Evolutionary conservation across 2,888 invertebrate genomes (phyloP), one percentile per base, ranked within the genome.

Genomic region (Tribolium freemani): DNA sequence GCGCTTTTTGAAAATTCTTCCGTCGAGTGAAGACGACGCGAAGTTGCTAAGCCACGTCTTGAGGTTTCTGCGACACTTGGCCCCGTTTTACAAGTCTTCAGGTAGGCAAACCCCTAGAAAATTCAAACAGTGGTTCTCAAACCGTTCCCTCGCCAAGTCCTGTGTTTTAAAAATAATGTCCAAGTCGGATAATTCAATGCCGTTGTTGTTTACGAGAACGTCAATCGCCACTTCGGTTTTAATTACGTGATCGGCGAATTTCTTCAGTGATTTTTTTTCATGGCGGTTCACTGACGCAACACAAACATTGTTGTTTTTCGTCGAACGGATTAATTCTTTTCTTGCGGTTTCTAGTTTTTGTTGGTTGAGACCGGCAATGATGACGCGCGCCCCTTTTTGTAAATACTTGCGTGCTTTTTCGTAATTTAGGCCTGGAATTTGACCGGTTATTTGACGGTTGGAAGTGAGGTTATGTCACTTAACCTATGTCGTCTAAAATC

Each of bases 21-120:
- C 93, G 0, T 90, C 92, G 0, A 91, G 90, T 56, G 86, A 89
- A 56, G 90, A 91, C 45, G 93, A 93, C 82, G 88, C 89, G 13
- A 84, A 88, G 11, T 84, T 93, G 26, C 88, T 93, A 56, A 86
- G 88, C 2, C 84, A 88, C 30, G 85, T 91, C 57, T 77, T 84
- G n/a, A 77, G 82, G 50, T 82, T 85, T 73, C 73, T 86, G 31
- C 69, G 70, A 4, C 6, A 77, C 8, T 72, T 86, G 30, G 76
- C 83, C 13, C 78, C 83, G n/a, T 79, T 83, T 69, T 83, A 85
- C 74, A 82, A 81, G 76, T 74, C 73, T 63, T 69, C 76, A 74
- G 81, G 83, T 83, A 77, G 75, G 56, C 46, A 20, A n/a, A 53
- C 69, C 8, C 56, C 68, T 1, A 72, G 44, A 50, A 74, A 74